phyloP scores from a whole-genome alignment of 2,113 vertebrate species.

The Pteropus alecto region DNA sequence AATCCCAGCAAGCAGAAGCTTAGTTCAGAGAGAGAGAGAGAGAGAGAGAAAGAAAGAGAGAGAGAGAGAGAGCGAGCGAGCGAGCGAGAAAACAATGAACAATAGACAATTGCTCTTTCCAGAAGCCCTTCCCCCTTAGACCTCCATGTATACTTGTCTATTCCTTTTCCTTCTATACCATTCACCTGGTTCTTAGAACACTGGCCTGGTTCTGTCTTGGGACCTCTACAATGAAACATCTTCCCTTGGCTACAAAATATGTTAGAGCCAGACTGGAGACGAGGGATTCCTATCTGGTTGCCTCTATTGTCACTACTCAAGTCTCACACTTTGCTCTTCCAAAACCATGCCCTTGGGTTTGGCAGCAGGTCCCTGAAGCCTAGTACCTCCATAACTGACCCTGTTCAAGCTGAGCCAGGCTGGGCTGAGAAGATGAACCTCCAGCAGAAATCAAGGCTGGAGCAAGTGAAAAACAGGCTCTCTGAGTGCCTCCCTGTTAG shows the following conservation, averaged over 20 bases:
- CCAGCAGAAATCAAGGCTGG: background rate
- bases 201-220: background rate
- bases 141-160: background rate
- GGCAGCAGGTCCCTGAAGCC: background rate
- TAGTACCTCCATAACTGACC: background rate
- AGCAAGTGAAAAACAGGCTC: background rate
- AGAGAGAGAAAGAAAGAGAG: background rate
- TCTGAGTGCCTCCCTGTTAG: background rate
- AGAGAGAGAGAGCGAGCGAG: too few relatives aligned
- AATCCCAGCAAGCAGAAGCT: background rate
- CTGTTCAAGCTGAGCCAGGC: background rate
- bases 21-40: background rate
- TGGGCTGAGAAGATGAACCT: background rate
- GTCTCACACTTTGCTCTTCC: background rate
- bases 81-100: background rate
- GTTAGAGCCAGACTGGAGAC: slow-evolving; percentile 14
- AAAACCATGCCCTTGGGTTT: slow-evolving; percentile 8
- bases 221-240: background rate
- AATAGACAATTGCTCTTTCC: background rate
- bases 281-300: slow-evolving; percentile 11
- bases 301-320: background rate
- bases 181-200: slow-evolving; percentile 9
- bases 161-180: background rate
- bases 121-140: background rate
- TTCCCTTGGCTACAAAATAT: background rate